Percentiles rank a stretch among this genome's conserved stretches.
Evolutionary conservation across 2,797 vertebrate species (phyloP).

Genomic region (Cetoscarus ocellatus): DNA sequence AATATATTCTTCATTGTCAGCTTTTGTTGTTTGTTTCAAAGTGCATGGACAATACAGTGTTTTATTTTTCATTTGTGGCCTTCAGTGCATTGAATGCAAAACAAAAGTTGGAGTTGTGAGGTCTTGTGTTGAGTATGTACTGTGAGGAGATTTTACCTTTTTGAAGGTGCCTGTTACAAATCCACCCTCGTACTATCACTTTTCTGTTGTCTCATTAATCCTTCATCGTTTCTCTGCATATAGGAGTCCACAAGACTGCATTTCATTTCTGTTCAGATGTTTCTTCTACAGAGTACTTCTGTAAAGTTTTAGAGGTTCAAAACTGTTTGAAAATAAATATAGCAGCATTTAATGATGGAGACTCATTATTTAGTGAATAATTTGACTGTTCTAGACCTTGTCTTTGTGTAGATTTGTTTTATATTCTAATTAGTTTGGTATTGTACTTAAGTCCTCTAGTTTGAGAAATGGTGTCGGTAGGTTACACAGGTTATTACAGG

Average conservation of each 20-base stretch:
- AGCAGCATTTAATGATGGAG: too few relatives aligned
- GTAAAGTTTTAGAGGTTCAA: too few relatives aligned
- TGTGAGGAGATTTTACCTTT: constrained; percentile 17
- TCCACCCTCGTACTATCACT: constrained; percentile 27
- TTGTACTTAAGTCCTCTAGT: too few relatives aligned
- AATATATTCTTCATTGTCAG: neutral
- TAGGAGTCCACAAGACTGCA: neutral
- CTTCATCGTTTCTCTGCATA: too few relatives aligned
- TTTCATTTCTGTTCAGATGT: neutral
- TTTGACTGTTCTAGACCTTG: too few relatives aligned
- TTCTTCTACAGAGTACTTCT: neutral
- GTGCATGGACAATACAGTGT: neutral
- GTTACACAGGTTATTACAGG: too few relatives aligned
- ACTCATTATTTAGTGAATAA: too few relatives aligned
- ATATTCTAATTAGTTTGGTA: too few relatives aligned
- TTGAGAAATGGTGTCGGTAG: too few relatives aligned
- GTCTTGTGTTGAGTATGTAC: constrained; percentile 30
- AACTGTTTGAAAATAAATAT: too few relatives aligned
- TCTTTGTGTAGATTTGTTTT: too few relatives aligned
- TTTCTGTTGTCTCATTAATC: neutral
- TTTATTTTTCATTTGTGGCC: neutral
- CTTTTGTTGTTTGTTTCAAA: constrained; percentile 4
- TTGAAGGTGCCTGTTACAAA: constrained; percentile 30
- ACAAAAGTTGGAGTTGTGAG: neutral
- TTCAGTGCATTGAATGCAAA: neutral